Evolutionary conservation across 2,888 invertebrate genomes (phyloP).

Genomic region (Abscondita cerata): DNA sequence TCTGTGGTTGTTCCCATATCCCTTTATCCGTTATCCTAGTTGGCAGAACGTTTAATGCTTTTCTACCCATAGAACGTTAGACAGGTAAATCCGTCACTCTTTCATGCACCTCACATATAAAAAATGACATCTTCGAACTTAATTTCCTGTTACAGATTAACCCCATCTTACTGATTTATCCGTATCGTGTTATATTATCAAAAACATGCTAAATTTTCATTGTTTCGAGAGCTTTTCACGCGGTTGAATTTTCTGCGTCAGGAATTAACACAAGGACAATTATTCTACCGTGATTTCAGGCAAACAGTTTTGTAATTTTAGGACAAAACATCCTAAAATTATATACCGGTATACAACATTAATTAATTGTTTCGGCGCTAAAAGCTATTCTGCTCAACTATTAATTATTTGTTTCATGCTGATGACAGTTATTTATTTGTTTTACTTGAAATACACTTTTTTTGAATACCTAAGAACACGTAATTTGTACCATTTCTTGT

Average conservation of each 20-base stretch:
- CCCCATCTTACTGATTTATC: no score
- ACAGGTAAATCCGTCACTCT: conserved; percentile 39
- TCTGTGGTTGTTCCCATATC: conserved; percentile 38
- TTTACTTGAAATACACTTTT: no score
- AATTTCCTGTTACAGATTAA: no score
- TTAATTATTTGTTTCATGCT: conserved; percentile 32
- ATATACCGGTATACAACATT: conserved; percentile 47
- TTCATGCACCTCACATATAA: no score
- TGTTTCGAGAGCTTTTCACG: conserved; percentile 52
- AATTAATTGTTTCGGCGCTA: conserved; percentile 51
- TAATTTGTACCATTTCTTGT: no score
- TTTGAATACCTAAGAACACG: no score
- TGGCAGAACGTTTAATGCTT: conserved; percentile 25
- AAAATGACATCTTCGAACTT: no score
- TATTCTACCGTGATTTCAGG: conserved; percentile 51
- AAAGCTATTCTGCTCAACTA: conserved; percentile 42
- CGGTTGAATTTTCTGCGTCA: conserved; percentile 51
- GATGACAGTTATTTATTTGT: conserved; percentile 35
- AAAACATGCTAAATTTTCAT: conserved; percentile 50
- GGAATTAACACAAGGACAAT: conserved; percentile 51
- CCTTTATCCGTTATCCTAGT: conserved; percentile 31
- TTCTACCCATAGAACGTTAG: no score
- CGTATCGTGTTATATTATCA: no score
- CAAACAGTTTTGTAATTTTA: conserved; percentile 47
- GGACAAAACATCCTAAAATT: conserved; percentile 40